These are phyloP conservation scores for Antheraea assamensis DNA, from an alignment of 2,888 invertebrate species.

Conservation along the genomic window DNA sequence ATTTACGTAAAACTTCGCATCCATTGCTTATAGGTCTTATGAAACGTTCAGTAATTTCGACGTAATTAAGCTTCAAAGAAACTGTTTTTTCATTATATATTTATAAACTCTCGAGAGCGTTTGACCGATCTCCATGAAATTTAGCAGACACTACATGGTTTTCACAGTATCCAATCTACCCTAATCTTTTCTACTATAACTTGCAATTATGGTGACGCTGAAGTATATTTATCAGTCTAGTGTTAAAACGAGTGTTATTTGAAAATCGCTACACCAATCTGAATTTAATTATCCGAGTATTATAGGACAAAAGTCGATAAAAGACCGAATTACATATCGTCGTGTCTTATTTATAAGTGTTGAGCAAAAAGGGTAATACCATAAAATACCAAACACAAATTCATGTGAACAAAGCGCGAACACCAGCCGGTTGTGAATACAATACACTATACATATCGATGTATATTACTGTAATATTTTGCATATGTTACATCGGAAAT, in stretches of 20 bases:
- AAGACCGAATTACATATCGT: not conserved
- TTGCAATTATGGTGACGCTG: too few species aligned
- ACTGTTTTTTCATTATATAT: too few species aligned
- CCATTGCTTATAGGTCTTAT: too few species aligned
- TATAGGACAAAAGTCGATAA: not conserved
- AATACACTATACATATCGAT: not conserved
- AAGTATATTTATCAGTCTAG: too few species aligned
- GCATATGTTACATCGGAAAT: not conserved
- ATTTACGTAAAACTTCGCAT: too few species aligned
- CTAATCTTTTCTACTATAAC: too few species aligned
- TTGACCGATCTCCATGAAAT: too few species aligned
- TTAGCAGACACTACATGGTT: too few species aligned
- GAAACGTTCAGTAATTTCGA: too few species aligned
- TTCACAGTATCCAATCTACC: too few species aligned
- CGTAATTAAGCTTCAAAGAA: too few species aligned
- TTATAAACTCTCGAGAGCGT: too few species aligned
- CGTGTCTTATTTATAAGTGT: not conserved
- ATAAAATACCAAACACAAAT: not conserved
- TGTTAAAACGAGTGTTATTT: not conserved
- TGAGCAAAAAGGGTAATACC: not conserved
- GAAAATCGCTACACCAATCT: not conserved
- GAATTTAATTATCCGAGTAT: not conserved
- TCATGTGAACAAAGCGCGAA: not conserved
- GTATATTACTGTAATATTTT: not conserved
- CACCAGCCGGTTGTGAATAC: not conserved